Evolutionary conservation across 1,140 invertebrate species (phyloP), one percentile per base, ranked within the genome.

Genomic region (Lepidurus packardi): DNA sequence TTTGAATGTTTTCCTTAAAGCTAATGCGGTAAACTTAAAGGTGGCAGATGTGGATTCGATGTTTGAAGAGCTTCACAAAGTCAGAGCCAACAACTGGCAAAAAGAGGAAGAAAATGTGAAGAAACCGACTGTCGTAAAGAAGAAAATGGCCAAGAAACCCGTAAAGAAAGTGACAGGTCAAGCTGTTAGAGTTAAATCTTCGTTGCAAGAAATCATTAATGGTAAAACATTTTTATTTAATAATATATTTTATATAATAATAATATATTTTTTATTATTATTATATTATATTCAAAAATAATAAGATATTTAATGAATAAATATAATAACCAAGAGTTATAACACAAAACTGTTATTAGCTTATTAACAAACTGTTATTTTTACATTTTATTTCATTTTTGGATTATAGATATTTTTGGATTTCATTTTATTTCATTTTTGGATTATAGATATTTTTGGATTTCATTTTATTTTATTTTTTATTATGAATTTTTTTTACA

Each of bases 21-120:
- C 44, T 13, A 9, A 16, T 8, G 21, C 11, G 34, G 8, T 3
- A 47, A 47, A 8, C 8, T 1, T 13, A n/a, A n/a, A 77, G 76
- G 76, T 77, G 65, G n/a, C 43, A 24, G 45, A 77, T 42, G 76
- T 77, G n/a, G 76, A 77, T 24, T 21, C 9, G 13, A 77, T 47
- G 65, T 77, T 77, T 16, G 76, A 16, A 34, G 76, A 77, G 16
- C 41, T 77, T 21, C 8, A 3, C 6, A 77, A 77, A 47, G 8
- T 77, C 43, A 65, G 53, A 47, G 45, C 25, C 1, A 77, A 25
- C 65, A 34, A 34, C 8, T 77, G 76, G 76, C 44, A 65, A 16
- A 45, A n/a, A 21, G 42, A 44, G 24, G 43, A 76, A 25, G 10
- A 4, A 34, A 4, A 2, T 2, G 34, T 34, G 34, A 4, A 2